Evolutionary conservation across 1,140 invertebrate species (phyloP).

Genomic region (Papilio glaucus): DNA sequence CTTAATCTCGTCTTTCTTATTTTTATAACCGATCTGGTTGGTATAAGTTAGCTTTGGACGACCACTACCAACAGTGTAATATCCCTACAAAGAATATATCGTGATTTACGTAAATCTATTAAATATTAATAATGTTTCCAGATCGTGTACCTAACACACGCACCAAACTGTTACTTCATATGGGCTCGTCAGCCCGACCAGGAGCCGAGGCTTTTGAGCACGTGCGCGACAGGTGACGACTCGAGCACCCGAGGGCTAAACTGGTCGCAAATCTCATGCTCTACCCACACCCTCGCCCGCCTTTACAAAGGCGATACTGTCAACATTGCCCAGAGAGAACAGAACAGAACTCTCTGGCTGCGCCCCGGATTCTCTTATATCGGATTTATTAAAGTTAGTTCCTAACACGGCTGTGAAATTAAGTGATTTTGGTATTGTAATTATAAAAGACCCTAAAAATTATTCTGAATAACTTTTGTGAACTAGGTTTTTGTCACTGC

Average conservation of each 20-base stretch:
- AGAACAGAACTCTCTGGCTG: slow-evolving; percentile 68
- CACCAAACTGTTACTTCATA: slow-evolving; percentile 70
- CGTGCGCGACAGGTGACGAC: slow-evolving; percentile 69
- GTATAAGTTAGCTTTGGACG: too few species aligned
- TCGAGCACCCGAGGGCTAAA: slow-evolving; percentile 51
- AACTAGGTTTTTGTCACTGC: slow-evolving; percentile 1
- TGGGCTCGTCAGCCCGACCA: slow-evolving; percentile 56
- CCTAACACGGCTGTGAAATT: slow-evolving; percentile 64
- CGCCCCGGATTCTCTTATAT: slow-evolving; percentile 69
- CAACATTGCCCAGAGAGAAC: slow-evolving; percentile 68
- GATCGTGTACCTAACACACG: slow-evolving; percentile 71
- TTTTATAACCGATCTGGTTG: too few species aligned
- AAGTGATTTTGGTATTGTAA: slow-evolving; percentile 41
- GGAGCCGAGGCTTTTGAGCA: slow-evolving; percentile 54
- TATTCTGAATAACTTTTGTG: neutral
- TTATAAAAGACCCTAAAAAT: too few species aligned
- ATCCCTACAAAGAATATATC: neutral
- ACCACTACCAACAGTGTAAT: neutral
- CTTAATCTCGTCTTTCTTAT: too few species aligned
- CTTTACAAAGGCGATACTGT: slow-evolving; percentile 63
- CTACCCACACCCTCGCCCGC: slow-evolving; percentile 62
- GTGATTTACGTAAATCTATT: neutral
- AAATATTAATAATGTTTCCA: slow-evolving; percentile 47
- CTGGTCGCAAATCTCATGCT: slow-evolving; percentile 72
- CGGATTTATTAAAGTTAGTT: slow-evolving; percentile 75